A percentile compares a stretch with the other conserved stretches of the same genome.
Evolutionary conservation across 2,113 vertebrate genomes (phyloP).

Genomic region (Microtus oregoni): DNA sequence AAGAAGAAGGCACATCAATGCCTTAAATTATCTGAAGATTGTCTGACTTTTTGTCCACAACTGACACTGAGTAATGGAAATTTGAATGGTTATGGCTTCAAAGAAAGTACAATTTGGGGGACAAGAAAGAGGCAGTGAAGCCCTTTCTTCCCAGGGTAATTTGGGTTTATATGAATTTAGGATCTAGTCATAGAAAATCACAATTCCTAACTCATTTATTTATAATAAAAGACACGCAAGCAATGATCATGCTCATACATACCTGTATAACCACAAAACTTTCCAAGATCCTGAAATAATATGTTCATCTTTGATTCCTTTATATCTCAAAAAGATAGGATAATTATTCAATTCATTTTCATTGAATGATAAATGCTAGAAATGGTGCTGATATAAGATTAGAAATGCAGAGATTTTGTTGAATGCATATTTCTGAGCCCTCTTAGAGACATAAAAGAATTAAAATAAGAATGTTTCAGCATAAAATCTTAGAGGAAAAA

Average conservation of each 20-base stretch:
- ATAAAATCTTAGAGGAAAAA: constrained; percentile 9
- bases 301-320: not conserved
- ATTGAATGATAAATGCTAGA: not conserved
- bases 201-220: not conserved
- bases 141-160: not conserved
- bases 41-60: not conserved
- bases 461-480: not conserved
- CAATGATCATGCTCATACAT: not conserved
- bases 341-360: not conserved
- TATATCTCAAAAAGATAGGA: not conserved
- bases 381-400: not conserved
- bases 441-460: not conserved
- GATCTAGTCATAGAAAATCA: not conserved
- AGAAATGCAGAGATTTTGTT: not conserved
- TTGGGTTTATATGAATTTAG: not conserved
- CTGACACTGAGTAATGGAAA: not conserved
- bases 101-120: not conserved
- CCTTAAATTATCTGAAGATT: not conserved
- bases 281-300: constrained; percentile 18
- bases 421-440: not conserved
- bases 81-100: not conserved
- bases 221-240: not conserved
- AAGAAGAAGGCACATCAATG: not conserved
- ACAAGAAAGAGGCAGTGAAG: not conserved
- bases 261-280: not conserved